These are phyloP conservation scores for Rhinogobio ventralis DNA, from an alignment of 2,797 vertebrate species.

Conservation along the genomic window DNA sequence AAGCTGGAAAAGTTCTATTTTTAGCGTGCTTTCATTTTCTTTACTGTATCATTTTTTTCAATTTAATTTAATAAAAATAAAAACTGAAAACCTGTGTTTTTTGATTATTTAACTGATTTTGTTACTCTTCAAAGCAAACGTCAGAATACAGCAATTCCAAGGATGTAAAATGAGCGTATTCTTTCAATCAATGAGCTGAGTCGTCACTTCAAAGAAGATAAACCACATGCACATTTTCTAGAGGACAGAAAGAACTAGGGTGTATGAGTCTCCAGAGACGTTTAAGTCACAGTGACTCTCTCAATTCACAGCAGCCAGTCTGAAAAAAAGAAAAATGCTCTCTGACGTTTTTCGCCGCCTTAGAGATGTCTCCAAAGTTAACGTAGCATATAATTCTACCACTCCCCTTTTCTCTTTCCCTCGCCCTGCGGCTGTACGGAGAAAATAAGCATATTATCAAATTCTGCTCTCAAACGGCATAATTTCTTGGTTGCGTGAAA, in stretches of 20 bases:
- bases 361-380: slow-evolving; percentile 75
- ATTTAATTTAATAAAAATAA: neutral
- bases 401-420: slow-evolving; percentile 65
- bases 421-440: slow-evolving; percentile 63
- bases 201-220: slow-evolving; percentile 44
- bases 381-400: slow-evolving; percentile 76
- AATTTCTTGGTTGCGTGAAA: slow-evolving; percentile 77
- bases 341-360: slow-evolving; percentile 66
- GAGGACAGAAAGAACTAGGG: slow-evolving; percentile 46
- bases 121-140: slow-evolving; percentile 21
- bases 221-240: slow-evolving; percentile 50
- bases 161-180: slow-evolving; percentile 1
- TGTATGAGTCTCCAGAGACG: slow-evolving; percentile 53
- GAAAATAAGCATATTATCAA: slow-evolving; percentile 81
- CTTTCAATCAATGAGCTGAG: slow-evolving; percentile 28
- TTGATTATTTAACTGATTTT: slow-evolving; percentile 1
- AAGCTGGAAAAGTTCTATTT: slow-evolving; percentile 38
- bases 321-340: slow-evolving; percentile 56
- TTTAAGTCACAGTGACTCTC: slow-evolving; percentile 56
- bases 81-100: slow-evolving; percentile 8
- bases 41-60: slow-evolving; percentile 2
- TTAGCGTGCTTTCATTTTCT: neutral
- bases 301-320: slow-evolving; percentile 60
- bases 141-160: slow-evolving; percentile 14
- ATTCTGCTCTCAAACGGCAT: slow-evolving; percentile 75